Conservation (phyloP, 2,113 vertebrate genomes). For the Tinamus guttatus region DNA sequence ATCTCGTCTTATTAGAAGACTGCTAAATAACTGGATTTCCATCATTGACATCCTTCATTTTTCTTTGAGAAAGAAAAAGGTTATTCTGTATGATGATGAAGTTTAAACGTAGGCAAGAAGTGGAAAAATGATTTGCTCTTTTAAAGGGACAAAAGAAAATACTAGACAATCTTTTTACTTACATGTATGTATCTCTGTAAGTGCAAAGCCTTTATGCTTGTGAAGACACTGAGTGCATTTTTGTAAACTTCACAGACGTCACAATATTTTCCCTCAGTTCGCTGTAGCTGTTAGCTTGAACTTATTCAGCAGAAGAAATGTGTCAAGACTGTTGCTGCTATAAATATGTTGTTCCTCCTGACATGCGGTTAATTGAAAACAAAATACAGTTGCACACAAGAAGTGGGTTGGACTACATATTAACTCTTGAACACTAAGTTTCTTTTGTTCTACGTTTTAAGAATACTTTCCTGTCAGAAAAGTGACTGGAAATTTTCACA, state of each 20-base stretch:
- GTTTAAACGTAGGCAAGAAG: neutral
- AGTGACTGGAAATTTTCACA: neutral
- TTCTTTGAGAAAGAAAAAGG: neutral
- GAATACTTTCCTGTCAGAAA: neutral
- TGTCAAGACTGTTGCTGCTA: neutral
- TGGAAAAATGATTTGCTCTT: neutral
- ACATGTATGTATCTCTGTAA: neutral
- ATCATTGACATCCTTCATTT: neutral
- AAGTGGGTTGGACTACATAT: neutral
- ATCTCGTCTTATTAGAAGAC: neutral
- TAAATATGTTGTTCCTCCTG: slow-evolving; percentile 3
- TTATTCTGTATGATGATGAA: too few species aligned
- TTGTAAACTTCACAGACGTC: neutral
- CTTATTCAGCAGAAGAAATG: neutral
- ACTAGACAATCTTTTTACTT: neutral
- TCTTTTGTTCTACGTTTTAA: neutral
- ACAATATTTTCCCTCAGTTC: neutral
- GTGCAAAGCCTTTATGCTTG: neutral
- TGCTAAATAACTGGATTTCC: neutral
- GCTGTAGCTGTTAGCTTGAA: neutral
- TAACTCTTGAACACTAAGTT: neutral
- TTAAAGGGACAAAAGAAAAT: neutral
- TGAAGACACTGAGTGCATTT: neutral
- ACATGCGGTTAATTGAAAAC: neutral
- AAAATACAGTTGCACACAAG: neutral